These are phyloP conservation scores for Dendrocopos noguchii DNA, from an alignment of 2,113 vertebrate genomes.

Conservation along the genomic window DNA sequence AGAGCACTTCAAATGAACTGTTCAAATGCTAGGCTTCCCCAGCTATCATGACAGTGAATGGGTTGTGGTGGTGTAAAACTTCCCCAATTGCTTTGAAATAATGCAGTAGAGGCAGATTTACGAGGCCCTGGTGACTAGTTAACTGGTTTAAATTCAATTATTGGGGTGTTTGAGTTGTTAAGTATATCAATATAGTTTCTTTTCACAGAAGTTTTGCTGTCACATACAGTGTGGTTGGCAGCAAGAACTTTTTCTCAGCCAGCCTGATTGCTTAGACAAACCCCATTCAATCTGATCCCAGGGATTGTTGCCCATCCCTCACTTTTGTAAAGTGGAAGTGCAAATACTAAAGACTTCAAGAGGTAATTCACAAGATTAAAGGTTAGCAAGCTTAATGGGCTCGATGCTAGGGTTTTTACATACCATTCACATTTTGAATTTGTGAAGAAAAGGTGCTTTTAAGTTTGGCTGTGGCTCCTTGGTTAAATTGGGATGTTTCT, in stretches of 20 bases:
- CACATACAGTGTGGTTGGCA: slow-evolving; percentile 14
- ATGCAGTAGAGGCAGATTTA: background rate
- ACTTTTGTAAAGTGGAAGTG: background rate
- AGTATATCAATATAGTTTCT: slow-evolving; percentile 41
- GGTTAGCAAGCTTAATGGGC: background rate
- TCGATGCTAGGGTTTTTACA: background rate
- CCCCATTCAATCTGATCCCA: background rate
- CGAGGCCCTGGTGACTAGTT: slow-evolving; percentile 44
- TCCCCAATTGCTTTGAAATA: slow-evolving; percentile 46
- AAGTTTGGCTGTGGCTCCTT: background rate
- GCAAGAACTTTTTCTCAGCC: background rate
- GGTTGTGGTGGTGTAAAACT: slow-evolving; percentile 11
- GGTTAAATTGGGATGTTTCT: background rate
- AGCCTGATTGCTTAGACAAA: background rate
- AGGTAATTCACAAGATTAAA: background rate
- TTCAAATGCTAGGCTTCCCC: background rate
- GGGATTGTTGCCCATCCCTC: background rate
- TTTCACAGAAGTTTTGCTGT: slow-evolving; percentile 48
- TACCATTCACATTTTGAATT: background rate
- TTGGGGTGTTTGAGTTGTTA: slow-evolving; percentile 22
- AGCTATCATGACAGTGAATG: background rate
- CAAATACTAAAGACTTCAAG: background rate
- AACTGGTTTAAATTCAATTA: slow-evolving; percentile 55
- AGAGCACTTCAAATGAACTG: slow-evolving; percentile 48
- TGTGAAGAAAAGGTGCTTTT: background rate